A percentile compares a stretch with the other conserved stretches of the same genome.
phyloP scores from a whole-genome alignment of 2,888 invertebrate genomes.

The Catocala nupta region DNA sequence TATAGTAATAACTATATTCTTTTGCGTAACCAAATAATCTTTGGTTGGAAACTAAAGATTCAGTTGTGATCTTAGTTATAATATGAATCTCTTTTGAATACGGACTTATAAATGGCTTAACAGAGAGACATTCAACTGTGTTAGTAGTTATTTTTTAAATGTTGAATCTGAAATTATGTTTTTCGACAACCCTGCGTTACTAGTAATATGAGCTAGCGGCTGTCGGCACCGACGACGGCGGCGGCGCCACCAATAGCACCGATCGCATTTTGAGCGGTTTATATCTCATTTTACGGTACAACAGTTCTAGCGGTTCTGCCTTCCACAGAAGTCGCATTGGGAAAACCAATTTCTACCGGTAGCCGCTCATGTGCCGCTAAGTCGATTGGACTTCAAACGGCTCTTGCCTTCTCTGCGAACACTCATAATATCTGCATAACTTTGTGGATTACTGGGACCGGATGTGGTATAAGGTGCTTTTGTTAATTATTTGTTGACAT shows the following conservation, averaged over 20 bases:
- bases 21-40: too few relatives aligned
- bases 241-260: slow-evolving; percentile 52
- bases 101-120: too few relatives aligned
- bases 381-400: slow-evolving; percentile 73
- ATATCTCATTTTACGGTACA: slow-evolving; percentile 81
- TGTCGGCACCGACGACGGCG: slow-evolving; percentile 27
- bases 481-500: too few relatives aligned
- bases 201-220: slow-evolving; percentile 49
- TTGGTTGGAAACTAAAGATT: too few relatives aligned
- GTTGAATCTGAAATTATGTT: slow-evolving; percentile 4
- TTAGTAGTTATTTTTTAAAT: background rate
- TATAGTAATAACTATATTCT: too few relatives aligned
- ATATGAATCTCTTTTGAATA: too few relatives aligned
- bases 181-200: slow-evolving; percentile 28
- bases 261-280: slow-evolving; percentile 78
- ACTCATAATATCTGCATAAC: slow-evolving; percentile 59
- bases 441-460: slow-evolving; percentile 49
- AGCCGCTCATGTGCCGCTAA: slow-evolving; percentile 68
- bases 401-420: slow-evolving; percentile 54
- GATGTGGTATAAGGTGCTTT: background rate
- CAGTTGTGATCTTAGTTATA: too few relatives aligned
- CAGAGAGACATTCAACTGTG: background rate
- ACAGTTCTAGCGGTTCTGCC: slow-evolving; percentile 64
- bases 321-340: slow-evolving; percentile 61
- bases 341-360: slow-evolving; percentile 78